phyloP scores from a whole-genome alignment of 1,140 invertebrate genomes.

The Rhopalosiphum maidis region DNA sequence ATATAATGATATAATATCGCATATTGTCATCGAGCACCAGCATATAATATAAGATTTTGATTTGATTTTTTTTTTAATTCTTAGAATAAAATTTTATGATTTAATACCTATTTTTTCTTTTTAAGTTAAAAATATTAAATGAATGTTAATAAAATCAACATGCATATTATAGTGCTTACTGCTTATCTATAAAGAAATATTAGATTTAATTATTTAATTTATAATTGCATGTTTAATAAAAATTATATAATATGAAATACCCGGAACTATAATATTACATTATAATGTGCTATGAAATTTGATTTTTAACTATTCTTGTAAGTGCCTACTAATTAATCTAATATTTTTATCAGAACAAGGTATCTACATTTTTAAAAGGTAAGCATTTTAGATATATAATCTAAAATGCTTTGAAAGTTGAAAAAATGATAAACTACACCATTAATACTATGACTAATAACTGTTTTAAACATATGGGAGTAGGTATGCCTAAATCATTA shows the following conservation, averaged over 20 bases:
- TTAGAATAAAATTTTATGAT: neutral
- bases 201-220: slow-evolving; percentile 5
- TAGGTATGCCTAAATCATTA: too few relatives aligned
- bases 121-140: neutral
- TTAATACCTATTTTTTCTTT: neutral
- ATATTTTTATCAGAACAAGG: neutral
- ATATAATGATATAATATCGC: neutral
- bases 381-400: neutral
- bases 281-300: neutral
- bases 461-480: neutral
- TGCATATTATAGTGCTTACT: neutral
- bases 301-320: neutral
- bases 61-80: too few relatives aligned
- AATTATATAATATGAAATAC: neutral
- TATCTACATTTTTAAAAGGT: neutral
- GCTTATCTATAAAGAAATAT: neutral
- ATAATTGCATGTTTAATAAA: neutral
- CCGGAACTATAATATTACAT: neutral
- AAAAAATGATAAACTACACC: neutral
- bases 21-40: neutral
- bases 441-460: neutral
- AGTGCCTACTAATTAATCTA: neutral
- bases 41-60: neutral
- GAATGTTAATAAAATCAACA: neutral
- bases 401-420: neutral